These are phyloP conservation scores for Acrobasis suavella DNA, from an alignment of 2,888 invertebrate genomes.

Conservation along the genomic window DNA sequence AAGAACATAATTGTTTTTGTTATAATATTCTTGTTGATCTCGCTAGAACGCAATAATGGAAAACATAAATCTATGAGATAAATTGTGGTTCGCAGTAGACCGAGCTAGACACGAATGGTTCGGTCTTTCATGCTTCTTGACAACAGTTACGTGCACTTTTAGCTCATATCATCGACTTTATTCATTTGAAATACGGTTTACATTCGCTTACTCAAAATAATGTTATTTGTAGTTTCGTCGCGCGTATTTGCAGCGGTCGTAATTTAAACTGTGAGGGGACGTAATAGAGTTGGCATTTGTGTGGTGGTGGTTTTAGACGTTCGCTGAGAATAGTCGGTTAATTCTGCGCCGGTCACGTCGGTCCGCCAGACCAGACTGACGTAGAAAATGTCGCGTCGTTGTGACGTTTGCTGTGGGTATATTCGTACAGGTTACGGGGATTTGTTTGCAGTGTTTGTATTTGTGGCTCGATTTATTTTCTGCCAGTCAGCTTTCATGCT, in stretches of 20 bases:
- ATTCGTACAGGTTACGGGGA: slow-evolving; percentile 10
- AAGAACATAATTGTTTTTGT: slow-evolving; percentile 16
- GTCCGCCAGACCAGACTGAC: slow-evolving; percentile 56
- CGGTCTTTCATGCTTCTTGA: slow-evolving; percentile 64
- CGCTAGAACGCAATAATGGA: slow-evolving; percentile 61
- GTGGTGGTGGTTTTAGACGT: slow-evolving; percentile 34
- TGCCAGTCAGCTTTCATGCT: not conserved
- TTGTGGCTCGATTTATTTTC: slow-evolving; percentile 3
- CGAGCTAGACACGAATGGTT: slow-evolving; percentile 59
- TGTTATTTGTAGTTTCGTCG: slow-evolving; percentile 35
- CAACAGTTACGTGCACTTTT: slow-evolving; percentile 51
- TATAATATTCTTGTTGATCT: slow-evolving; percentile 33
- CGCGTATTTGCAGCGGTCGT: slow-evolving; percentile 36
- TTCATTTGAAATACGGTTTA: slow-evolving; percentile 33
- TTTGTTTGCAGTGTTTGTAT: slow-evolving; percentile 20
- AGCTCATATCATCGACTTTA: slow-evolving; percentile 33
- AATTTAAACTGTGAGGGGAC: slow-evolving; percentile 5
- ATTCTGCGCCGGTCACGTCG: slow-evolving; percentile 68
- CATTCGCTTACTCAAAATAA: slow-evolving; percentile 36
- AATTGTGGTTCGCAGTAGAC: slow-evolving; percentile 64
- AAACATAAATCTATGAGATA: slow-evolving; percentile 74
- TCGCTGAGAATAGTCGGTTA: slow-evolving; percentile 56
- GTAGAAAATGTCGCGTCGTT: slow-evolving; percentile 48
- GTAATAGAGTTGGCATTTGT: slow-evolving; percentile 43
- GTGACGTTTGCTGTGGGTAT: slow-evolving; percentile 18